Conservation (phyloP, 2,797 vertebrate genomes). For the Gambelia wislizenii region DNA sequence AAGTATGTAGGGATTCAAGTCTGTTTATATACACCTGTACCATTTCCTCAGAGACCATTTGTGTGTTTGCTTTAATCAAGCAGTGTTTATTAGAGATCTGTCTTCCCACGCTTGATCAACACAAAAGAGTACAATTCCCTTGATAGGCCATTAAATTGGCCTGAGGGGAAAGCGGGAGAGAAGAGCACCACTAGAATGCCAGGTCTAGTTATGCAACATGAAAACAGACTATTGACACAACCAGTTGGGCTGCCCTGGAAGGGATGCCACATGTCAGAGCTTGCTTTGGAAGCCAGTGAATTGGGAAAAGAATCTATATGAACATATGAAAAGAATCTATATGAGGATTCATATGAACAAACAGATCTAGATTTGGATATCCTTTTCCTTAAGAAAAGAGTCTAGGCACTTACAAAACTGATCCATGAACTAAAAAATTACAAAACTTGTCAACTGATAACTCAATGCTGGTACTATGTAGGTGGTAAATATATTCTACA, state of each 20-base stretch:
- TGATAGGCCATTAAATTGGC: conserved; percentile 14
- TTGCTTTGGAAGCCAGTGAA: conserved; percentile 17
- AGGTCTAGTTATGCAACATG: not conserved
- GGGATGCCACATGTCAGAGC: too few relatives aligned
- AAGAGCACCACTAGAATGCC: not conserved
- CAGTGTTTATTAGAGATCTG: conserved; percentile 20
- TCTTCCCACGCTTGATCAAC: conserved; percentile 19
- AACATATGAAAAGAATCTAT: not conserved
- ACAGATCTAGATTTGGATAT: not conserved
- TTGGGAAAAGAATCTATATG: not conserved
- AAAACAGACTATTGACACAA: conserved; percentile 21
- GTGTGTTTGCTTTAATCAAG: conserved; percentile 24
- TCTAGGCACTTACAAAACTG: not conserved
- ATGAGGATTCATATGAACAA: not conserved
- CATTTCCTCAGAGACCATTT: conserved; percentile 13
- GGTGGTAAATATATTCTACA: not conserved
- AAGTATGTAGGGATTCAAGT: not conserved
- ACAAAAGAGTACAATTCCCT: conserved; percentile 31
- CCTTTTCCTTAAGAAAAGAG: not conserved
- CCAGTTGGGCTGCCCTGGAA: not conserved
- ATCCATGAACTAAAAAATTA: not conserved
- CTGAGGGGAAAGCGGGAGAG: not conserved
- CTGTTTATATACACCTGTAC: not conserved
- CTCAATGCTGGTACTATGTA: not conserved
- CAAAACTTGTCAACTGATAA: not conserved